Evolutionary conservation across 92 coral and sea anemone species (phyloP).

Genomic region (Epizoanthus scotinus): DNA sequence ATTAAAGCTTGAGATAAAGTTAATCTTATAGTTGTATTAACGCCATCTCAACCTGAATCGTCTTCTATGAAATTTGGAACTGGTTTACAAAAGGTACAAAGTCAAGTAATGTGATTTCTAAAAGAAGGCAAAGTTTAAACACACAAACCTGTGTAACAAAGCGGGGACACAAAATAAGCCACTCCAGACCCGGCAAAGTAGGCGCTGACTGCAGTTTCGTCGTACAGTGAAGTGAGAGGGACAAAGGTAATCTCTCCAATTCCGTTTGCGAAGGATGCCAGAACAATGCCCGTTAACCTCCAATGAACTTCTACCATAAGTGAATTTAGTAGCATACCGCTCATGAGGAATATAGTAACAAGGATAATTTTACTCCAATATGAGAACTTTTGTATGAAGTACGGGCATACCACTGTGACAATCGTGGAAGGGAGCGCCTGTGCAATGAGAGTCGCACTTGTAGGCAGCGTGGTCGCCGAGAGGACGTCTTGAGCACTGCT

Average conservation of each 20-base stretch:
- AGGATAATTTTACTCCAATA: constrained; percentile 27
- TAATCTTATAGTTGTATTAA: too few species aligned
- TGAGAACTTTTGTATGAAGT: constrained; percentile 53
- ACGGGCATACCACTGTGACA: constrained; percentile 54
- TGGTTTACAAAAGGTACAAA: too few species aligned
- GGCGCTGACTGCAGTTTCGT: constrained; percentile 58
- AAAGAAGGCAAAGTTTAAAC: not conserved
- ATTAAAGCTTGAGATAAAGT: too few species aligned
- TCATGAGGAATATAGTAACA: constrained; percentile 36
- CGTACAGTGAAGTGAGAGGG: constrained; percentile 65
- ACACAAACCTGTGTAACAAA: constrained; percentile 74
- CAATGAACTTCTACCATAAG: constrained; percentile 28
- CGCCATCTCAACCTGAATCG: too few species aligned
- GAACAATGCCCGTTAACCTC: constrained; percentile 59
- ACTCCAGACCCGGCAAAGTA: constrained; percentile 76
- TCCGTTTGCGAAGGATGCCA: constrained; percentile 59
- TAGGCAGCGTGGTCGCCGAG: constrained; percentile 60
- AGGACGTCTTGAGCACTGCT: constrained; percentile 75
- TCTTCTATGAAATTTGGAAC: too few species aligned
- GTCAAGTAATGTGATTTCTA: not conserved
- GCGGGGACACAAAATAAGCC: constrained; percentile 64
- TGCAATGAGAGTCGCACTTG: constrained; percentile 58
- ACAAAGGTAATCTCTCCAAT: constrained; percentile 76
- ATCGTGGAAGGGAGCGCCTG: constrained; percentile 65
- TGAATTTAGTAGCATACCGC: constrained; percentile 58